Evolutionary conservation across 1,140 invertebrate genomes (phyloP).

Genomic region (Drosophila pseudoananassae): DNA sequence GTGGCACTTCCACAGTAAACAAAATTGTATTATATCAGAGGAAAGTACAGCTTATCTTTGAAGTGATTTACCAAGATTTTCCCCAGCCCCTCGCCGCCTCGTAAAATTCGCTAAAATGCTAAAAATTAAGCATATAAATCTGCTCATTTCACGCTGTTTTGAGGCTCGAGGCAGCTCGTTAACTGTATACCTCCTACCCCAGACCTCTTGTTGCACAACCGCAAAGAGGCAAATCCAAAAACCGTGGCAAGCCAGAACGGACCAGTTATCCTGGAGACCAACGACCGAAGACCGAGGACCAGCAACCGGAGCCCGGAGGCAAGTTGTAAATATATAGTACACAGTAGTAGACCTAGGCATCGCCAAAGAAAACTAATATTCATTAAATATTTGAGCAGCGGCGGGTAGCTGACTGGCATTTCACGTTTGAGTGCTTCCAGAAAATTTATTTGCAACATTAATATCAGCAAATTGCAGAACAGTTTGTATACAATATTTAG

Average conservation of each 20-base stretch:
- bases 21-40: background rate
- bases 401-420: slow-evolving; percentile 45
- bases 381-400: slow-evolving; percentile 72
- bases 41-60: background rate
- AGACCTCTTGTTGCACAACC: slow-evolving; percentile 6
- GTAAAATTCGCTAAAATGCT: slow-evolving; percentile 44
- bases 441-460: slow-evolving; percentile 73
- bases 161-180: slow-evolving; percentile 45
- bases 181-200: slow-evolving; percentile 8
- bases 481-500: slow-evolving; percentile 47
- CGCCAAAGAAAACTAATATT: slow-evolving; percentile 68
- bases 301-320: slow-evolving; percentile 9
- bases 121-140: slow-evolving; percentile 57
- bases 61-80: background rate
- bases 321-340: slow-evolving; percentile 42
- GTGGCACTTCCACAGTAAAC: background rate
- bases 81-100: background rate
- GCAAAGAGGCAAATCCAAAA: slow-evolving; percentile 30
- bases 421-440: slow-evolving; percentile 69
- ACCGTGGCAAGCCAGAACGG: background rate
- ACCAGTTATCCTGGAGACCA: background rate
- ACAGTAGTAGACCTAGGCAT: slow-evolving; percentile 25
- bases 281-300: background rate
- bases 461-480: slow-evolving; percentile 67
- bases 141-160: slow-evolving; percentile 61